These are phyloP conservation scores for Boleophthalmus pectinirostris DNA, from an alignment of 2,113 vertebrate species.

Conservation along the genomic window DNA sequence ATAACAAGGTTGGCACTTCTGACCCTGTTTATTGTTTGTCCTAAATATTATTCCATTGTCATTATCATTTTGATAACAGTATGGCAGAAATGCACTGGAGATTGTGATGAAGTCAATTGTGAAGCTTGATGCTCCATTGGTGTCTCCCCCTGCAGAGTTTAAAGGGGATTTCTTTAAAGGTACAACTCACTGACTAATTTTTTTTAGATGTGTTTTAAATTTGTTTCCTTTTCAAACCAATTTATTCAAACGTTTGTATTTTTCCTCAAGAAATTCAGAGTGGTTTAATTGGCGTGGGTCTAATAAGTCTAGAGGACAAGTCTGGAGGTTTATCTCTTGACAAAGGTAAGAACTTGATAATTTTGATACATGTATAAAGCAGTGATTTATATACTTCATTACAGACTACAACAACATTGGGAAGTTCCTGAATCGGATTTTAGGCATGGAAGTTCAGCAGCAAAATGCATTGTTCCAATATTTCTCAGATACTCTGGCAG, in stretches of 20 bases:
- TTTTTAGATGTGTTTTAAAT: background rate
- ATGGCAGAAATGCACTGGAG: conserved; percentile 96
- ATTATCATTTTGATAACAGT: conserved; percentile 74
- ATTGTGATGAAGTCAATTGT: conserved; percentile 99
- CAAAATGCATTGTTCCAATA: conserved; percentile 98
- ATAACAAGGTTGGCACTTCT: conserved; percentile 89
- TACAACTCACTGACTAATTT: conserved; percentile 42
- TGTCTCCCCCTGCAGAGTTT: conserved; percentile 89
- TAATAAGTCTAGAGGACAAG: conserved; percentile 94
- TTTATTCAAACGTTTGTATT: background rate
- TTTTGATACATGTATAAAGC: background rate
- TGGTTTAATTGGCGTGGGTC: conserved; percentile 93
- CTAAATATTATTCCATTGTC: background rate
- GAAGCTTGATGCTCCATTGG: conserved; percentile 90
- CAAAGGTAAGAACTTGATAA: conserved; percentile 83
- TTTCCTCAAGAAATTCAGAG: conserved; percentile 86
- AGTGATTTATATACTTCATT: background rate
- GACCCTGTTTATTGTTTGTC: background rate
- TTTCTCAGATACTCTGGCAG: conserved; percentile 92
- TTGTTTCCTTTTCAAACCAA: background rate
- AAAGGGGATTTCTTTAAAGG: conserved; percentile 99
- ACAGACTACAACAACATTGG: conserved; percentile 99
- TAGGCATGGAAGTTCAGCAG: conserved; percentile 98
- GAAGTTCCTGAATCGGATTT: conserved; percentile 95
- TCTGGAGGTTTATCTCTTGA: conserved; percentile 89